Evolutionary conservation across 2,797 vertebrate genomes (phyloP), one percentile per base, ranked within the genome.

Genomic region (Allobates femoralis): DNA sequence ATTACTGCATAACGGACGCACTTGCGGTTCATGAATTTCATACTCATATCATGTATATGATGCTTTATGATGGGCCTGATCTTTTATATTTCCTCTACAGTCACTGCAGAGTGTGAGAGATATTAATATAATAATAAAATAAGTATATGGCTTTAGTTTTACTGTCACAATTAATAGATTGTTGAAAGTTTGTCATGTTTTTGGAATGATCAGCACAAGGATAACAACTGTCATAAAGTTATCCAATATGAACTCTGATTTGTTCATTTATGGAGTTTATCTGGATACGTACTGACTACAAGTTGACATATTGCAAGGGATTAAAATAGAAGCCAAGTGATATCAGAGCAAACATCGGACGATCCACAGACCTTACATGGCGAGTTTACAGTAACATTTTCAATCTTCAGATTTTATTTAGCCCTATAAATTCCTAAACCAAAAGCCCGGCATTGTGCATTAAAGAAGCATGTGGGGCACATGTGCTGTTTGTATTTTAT

Each of bases 211-310:
- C 53, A 73, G 50, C 58, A 28, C 32, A 11, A 50, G 37, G 21
- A 58, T 83, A 77, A 67, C 26, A 77, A 67, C 14, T 55, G 73
- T 34, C 58, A 51, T n/a, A 14, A 34, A 66, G 73, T 84, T 66
- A 84, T 84, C 74, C 60, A 64, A 26, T 84, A 18, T 51, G 46
- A 66, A 15, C 19, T 60, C 41, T 75, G 26, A 84, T 84, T 77
- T 84, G 58, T 84, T 84, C 74, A 66, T 66, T 77, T 77, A 85
- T 79, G 76, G 75, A 85, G 73, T 15, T 2, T 46, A 71, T 55
- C 76, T 69, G 55, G 77, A 26, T 60, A 19, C 74, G 60, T 51
- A 26, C 50, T 41, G 60, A 46, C 60, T 80, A 80, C 53, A 28
- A 73, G 21, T 46, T 78, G 74, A 85, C 75, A 84, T 55, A 78